Percentiles rank a stretch among this genome's conserved stretches.
Conservation (phyloP, 1,140 invertebrate genomes). For the Ostrea edulis region DNA sequence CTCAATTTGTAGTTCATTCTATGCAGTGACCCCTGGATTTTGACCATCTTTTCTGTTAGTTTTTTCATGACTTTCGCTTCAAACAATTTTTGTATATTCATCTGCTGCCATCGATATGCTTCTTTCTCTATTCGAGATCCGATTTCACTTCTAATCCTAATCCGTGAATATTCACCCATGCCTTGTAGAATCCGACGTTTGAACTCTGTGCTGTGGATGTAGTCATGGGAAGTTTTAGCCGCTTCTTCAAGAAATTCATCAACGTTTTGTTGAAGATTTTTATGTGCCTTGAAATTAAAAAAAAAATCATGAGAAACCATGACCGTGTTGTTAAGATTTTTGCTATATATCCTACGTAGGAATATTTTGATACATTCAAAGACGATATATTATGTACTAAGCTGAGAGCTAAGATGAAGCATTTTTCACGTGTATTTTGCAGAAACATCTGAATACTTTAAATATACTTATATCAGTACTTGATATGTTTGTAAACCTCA, state of each 20-base stretch:
- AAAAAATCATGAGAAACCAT: too few relatives aligned
- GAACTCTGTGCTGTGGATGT: neutral
- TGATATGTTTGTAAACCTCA: too few relatives aligned
- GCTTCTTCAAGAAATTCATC: neutral
- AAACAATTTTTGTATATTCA: neutral
- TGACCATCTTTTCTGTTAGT: neutral
- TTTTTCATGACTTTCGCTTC: neutral
- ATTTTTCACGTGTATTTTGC: too few relatives aligned
- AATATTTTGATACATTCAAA: too few relatives aligned
- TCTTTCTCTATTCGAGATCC: neutral
- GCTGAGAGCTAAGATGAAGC: too few relatives aligned
- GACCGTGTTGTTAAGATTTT: too few relatives aligned
- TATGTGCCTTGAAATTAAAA: neutral
- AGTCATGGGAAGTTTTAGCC: neutral
- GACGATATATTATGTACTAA: too few relatives aligned
- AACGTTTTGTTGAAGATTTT: neutral
- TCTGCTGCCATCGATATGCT: neutral
- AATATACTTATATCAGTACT: too few relatives aligned
- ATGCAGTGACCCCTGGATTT: neutral
- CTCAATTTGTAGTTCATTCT: neutral
- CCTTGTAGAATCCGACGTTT: neutral
- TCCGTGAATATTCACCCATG: neutral
- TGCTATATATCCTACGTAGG: too few relatives aligned
- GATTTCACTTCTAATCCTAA: neutral
- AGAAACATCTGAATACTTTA: too few relatives aligned